Conservation (phyloP, 2,797 vertebrate species). For the Champsocephalus gunnari region DNA sequence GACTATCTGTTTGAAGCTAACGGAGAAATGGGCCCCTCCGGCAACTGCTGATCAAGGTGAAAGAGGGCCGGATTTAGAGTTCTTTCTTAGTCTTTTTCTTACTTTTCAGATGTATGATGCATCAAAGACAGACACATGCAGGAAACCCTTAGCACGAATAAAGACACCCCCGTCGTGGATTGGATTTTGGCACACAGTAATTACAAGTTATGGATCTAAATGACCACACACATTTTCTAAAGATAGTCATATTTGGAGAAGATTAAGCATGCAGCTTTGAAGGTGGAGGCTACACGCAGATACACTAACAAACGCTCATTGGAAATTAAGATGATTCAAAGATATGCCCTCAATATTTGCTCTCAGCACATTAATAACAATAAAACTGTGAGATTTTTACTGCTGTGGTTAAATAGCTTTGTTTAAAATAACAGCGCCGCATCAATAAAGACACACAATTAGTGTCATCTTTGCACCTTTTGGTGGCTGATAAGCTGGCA, state of each 20-base stretch:
- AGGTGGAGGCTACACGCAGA: slow-evolving; percentile 22
- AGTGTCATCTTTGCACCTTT: slow-evolving; percentile 11
- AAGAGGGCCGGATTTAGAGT: slow-evolving; percentile 15
- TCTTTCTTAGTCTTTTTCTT: slow-evolving; percentile 16
- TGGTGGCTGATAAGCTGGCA: slow-evolving; percentile 13
- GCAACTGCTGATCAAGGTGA: slow-evolving; percentile 58
- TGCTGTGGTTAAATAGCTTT: slow-evolving; percentile 5
- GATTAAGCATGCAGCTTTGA: slow-evolving; percentile 49
- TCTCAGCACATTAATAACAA: slow-evolving; percentile 15
- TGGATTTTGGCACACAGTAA: slow-evolving; percentile 55
- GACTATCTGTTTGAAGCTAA: slow-evolving; percentile 59
- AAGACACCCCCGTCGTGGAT: slow-evolving; percentile 10
- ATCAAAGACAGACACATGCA: slow-evolving; percentile 28
- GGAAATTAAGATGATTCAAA: slow-evolving; percentile 37
- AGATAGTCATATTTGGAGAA: slow-evolving; percentile 60
- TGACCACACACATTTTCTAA: slow-evolving; percentile 41
- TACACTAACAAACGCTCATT: neutral
- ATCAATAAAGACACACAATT: slow-evolving; percentile 5
- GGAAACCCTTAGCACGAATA: slow-evolving; percentile 2
- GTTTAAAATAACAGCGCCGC: slow-evolving; percentile 30
- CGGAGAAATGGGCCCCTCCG: slow-evolving; percentile 42
- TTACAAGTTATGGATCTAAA: slow-evolving; percentile 72
- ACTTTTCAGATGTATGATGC: slow-evolving; percentile 29
- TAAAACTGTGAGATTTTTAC: slow-evolving; percentile 3
- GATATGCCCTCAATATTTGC: slow-evolving; percentile 25